Evolutionary conservation across 2,888 invertebrate species (phyloP), one percentile per base, ranked within the genome.

Genomic region (Melieria picta): DNA sequence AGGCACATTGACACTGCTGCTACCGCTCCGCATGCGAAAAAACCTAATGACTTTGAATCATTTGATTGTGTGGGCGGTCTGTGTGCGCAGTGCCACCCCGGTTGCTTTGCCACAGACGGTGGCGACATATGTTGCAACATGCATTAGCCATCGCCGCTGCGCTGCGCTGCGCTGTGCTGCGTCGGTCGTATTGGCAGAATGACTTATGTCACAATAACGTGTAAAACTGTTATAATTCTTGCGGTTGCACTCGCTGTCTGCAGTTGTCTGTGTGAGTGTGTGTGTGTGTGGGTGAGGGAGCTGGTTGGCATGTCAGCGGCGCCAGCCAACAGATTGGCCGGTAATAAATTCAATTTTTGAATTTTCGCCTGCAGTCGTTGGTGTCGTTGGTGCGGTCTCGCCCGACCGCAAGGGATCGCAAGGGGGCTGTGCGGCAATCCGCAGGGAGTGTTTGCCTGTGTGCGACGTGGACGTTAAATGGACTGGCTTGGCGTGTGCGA

Each of bases 121-220:
- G 77, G 72, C 78, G 81, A 82, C 84, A 84, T 84, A 82, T 84
- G 84, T 80, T 79, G 78, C 70, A 65, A 81, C 80, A 81, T 82
- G 75, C 74, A 76, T 72, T 7, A 5, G 52, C 16, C 45, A n/a
- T 60, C 62, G 46, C 9, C 13, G 9, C 47, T 47, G 48, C 61
- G 48, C 30, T 47, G 48, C 61, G 48, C 30, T 30, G 42, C 9
- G 42, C 30, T 4, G 13, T 45, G 65, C 10, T 43, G 48, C 16
- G 7, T 45, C 48, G 42, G 30, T 48, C 56, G 30, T 43, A 62
- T 74, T 66, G 78, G 73, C 71, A 72, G 72, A 76, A 79, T 84
- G 84, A 84, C 83, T 84, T 84, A 82, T 83, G 83, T 76, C 82
- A 80, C 82, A 79, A 77, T 83, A 76, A 81, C 84, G 84, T 84